A percentile compares a stretch with the other conserved stretches of the same genome.
phyloP scores from a whole-genome alignment of 2,113 vertebrate genomes.

The Danio rerio region DNA sequence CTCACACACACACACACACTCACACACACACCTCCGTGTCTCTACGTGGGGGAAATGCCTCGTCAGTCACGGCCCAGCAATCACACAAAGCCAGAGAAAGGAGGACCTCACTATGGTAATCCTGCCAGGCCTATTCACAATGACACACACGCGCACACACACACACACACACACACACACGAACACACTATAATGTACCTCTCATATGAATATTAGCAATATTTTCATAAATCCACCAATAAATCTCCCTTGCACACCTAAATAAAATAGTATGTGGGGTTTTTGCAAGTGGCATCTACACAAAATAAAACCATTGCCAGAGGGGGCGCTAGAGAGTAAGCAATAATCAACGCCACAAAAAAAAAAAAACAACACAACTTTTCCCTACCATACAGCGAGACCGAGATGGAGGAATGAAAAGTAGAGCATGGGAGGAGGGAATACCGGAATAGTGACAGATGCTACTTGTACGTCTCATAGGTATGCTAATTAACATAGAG shows the following conservation, averaged over 20 bases:
- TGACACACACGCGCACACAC: slow-evolving; percentile 49
- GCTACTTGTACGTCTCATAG: slow-evolving; percentile 81
- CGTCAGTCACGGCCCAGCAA: slow-evolving; percentile 81
- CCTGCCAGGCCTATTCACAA: slow-evolving; percentile 55
- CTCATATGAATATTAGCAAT: slow-evolving; percentile 26
- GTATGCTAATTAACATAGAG: slow-evolving; percentile 77
- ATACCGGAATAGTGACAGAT: slow-evolving; percentile 73
- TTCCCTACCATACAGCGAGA: not conserved
- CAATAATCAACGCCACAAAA: not conserved
- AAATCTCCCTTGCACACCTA: too few species aligned
- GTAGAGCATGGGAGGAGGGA: slow-evolving; percentile 16
- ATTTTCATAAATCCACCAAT: slow-evolving; percentile 16
- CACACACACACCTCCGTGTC: slow-evolving; percentile 64
- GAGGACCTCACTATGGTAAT: slow-evolving; percentile 59
- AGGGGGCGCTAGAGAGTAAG: slow-evolving; percentile 28
- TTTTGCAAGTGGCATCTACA: not conserved
- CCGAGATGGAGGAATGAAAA: slow-evolving; percentile 45
- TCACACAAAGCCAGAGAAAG: slow-evolving; percentile 73
- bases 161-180: slow-evolving; percentile 49
- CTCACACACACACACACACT: slow-evolving; percentile 54
- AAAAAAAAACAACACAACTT: too few species aligned
- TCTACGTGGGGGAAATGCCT: slow-evolving; percentile 73
- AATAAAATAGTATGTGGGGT: too few species aligned
- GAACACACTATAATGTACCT: slow-evolving; percentile 37
- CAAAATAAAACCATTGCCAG: not conserved